A percentile compares a stretch with the other conserved stretches of the same genome.
Conservation (phyloP, 2,888 invertebrate genomes). For the Acrocera orbiculus region DNA sequence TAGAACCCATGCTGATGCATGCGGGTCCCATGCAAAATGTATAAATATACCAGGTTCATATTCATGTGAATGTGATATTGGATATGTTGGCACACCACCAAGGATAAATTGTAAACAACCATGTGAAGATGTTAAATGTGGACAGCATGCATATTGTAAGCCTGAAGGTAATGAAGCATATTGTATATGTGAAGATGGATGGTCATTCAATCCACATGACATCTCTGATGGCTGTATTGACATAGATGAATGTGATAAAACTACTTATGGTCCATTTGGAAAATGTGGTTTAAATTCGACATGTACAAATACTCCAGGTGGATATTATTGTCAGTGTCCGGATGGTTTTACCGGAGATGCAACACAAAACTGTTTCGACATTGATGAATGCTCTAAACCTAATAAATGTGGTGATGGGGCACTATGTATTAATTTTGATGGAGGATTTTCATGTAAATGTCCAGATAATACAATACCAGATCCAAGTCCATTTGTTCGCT, state of each 20-base stretch:
- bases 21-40: slow-evolving; percentile 62
- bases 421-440: slow-evolving; percentile 58
- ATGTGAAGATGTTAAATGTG: slow-evolving; percentile 80
- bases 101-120: slow-evolving; percentile 68
- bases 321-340: slow-evolving; percentile 65
- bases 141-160: slow-evolving; percentile 75
- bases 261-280: slow-evolving; percentile 58
- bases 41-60: slow-evolving; percentile 64
- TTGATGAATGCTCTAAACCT: slow-evolving; percentile 60
- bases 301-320: slow-evolving; percentile 65
- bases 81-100: slow-evolving; percentile 70
- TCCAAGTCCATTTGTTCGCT: slow-evolving; percentile 65
- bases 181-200: slow-evolving; percentile 83
- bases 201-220: slow-evolving; percentile 80
- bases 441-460: slow-evolving; percentile 62
- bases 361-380: slow-evolving; percentile 58
- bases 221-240: slow-evolving; percentile 82
- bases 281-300: slow-evolving; percentile 69
- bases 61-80: slow-evolving; percentile 64
- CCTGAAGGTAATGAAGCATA: slow-evolving; percentile 77
- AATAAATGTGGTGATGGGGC: slow-evolving; percentile 67
- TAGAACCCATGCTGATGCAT: slow-evolving; percentile 35
- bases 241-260: slow-evolving; percentile 76
- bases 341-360: slow-evolving; percentile 76
- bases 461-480: slow-evolving; percentile 66